Percentiles rank a stretch among this genome's conserved stretches.
Evolutionary conservation across 2,888 invertebrate species (phyloP).

Genomic region (Salpingus planirostris): DNA sequence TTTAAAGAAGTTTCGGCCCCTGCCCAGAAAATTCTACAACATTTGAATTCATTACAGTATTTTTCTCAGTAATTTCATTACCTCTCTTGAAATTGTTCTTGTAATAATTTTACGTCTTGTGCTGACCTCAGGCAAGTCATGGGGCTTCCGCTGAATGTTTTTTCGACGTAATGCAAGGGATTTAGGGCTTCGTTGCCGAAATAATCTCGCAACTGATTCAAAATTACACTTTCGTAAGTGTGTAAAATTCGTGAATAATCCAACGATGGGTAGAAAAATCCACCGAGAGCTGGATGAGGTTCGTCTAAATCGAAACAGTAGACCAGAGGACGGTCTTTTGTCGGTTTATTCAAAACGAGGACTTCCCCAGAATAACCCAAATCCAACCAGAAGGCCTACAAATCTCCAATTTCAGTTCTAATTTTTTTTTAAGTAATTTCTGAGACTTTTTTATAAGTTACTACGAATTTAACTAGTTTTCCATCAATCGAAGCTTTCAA

Average conservation of each 20-base stretch:
- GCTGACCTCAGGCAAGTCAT: slow-evolving; percentile 4
- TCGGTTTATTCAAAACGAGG: neutral
- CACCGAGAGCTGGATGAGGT: too few species aligned
- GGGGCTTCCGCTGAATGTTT: slow-evolving; percentile 13
- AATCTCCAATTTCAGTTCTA: neutral
- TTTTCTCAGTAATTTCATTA: neutral
- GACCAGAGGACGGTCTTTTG: too few species aligned
- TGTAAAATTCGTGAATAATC: too few species aligned
- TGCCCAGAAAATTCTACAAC: slow-evolving; percentile 29
- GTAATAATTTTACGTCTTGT: neutral
- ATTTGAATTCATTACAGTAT: too few species aligned
- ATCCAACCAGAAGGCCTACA: neutral
- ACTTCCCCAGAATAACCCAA: neutral
- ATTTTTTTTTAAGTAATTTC: neutral
- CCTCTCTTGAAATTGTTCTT: neutral
- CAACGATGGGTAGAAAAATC: too few species aligned
- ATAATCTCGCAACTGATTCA: slow-evolving; percentile 23
- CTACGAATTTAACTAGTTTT: slow-evolving; percentile 23
- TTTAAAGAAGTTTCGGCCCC: slow-evolving; percentile 27
- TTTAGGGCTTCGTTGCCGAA: slow-evolving; percentile 25
- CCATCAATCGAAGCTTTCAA: slow-evolving; percentile 14
- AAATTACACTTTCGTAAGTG: too few species aligned
- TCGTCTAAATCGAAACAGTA: too few species aligned
- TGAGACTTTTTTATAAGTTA: slow-evolving; percentile 18
- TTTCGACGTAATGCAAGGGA: slow-evolving; percentile 24